phyloP scores from a whole-genome alignment of 64 coral and sea anemone species.

The Dendronephthya gigantea region DNA sequence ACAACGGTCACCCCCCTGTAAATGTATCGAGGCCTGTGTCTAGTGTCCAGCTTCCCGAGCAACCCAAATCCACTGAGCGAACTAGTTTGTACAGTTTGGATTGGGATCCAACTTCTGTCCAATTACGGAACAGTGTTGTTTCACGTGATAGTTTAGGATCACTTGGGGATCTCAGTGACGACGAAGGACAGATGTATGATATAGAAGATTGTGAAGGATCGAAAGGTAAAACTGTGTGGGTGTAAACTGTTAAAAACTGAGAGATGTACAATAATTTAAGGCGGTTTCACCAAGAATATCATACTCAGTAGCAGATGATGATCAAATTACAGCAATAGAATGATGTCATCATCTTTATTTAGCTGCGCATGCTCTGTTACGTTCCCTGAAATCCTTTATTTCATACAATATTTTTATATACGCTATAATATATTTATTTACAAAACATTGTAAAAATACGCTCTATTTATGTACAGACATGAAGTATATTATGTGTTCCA shows the following conservation, averaged over 20 bases:
- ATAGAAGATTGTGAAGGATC: background rate
- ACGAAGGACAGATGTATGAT: background rate
- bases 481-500: background rate
- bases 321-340: background rate
- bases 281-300: too few species aligned
- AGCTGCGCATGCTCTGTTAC: background rate
- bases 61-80: background rate
- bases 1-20: background rate
- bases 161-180: background rate
- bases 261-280: too few species aligned
- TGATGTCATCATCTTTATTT: background rate
- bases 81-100: slow-evolving; percentile 71
- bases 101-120: slow-evolving; percentile 93
- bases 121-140: slow-evolving; percentile 76
- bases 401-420: background rate
- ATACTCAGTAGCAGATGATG: background rate
- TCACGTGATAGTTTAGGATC: slow-evolving; percentile 39
- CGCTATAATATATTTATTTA: background rate
- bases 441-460: background rate
- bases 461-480: background rate
- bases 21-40: background rate
- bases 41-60: background rate
- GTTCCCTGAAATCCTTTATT: background rate
- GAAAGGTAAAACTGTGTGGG: background rate
- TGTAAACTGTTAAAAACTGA: background rate